Conservation (phyloP, 2,113 vertebrate species). For the Trichechus manatus region DNA sequence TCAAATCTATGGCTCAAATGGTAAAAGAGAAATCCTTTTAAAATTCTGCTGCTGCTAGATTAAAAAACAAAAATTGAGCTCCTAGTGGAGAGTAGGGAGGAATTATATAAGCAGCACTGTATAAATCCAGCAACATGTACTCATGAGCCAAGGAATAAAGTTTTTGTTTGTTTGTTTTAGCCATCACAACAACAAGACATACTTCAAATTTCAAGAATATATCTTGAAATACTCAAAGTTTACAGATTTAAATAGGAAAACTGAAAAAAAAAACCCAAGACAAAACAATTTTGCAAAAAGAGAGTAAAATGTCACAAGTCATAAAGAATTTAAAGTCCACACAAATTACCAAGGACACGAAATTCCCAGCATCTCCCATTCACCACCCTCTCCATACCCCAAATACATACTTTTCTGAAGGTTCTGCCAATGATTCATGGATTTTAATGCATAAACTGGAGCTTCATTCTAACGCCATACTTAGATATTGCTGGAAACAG, state of each 20-base stretch:
- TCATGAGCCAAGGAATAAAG: conserved; percentile 24
- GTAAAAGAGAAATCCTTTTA: conserved; percentile 30
- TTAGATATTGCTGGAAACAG: not conserved
- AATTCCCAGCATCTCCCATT: not conserved
- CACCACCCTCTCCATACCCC: too few relatives aligned
- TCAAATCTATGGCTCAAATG: not conserved
- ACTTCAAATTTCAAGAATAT: conserved; percentile 45
- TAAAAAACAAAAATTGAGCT: not conserved
- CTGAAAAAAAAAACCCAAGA: not conserved
- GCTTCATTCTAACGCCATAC: not conserved
- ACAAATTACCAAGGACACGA: not conserved
- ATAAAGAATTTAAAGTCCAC: not conserved
- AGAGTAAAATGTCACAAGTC: not conserved
- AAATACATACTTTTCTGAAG: not conserved
- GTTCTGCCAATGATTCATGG: not conserved
- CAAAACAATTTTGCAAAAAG: conserved; percentile 10
- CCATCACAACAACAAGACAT: conserved; percentile 24
- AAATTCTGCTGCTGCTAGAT: not conserved
- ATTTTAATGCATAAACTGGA: not conserved
- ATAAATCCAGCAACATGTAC: not conserved
- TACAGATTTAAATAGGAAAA: conserved; percentile 33
- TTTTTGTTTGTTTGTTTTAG: not conserved
- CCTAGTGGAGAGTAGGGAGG: not conserved
- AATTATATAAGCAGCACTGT: not conserved
- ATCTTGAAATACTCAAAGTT: conserved; percentile 41